Evolutionary conservation across 1,140 invertebrate genomes (phyloP).

Genomic region (Ceratina japonica): DNA sequence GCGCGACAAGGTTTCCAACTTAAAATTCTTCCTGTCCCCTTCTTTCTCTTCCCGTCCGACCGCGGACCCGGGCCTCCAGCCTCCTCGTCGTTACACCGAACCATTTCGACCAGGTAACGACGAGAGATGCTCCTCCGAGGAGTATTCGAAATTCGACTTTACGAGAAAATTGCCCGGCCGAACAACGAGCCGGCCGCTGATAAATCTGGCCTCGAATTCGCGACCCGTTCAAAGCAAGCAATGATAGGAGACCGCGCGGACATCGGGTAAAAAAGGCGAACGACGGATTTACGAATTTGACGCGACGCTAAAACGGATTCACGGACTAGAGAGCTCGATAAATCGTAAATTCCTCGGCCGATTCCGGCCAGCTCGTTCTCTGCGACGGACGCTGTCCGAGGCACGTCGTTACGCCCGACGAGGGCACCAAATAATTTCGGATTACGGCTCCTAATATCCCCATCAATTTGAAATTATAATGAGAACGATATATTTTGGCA

Average conservation of each 20-base stretch:
- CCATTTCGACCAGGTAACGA: constrained; percentile 19
- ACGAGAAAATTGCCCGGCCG: not conserved
- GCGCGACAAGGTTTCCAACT: constrained; percentile 75
- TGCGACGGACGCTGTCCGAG: not conserved
- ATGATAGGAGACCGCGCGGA: not conserved
- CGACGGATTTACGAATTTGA: constrained; percentile 6
- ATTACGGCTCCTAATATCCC: constrained; percentile 17
- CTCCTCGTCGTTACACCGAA: constrained; percentile 49
- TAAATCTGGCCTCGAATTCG: not conserved
- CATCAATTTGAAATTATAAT: constrained; percentile 37
- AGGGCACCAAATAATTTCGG: constrained; percentile 30
- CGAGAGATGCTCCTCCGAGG: constrained; percentile 13
- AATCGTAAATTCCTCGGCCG: constrained; percentile 3
- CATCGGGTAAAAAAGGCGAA: no score
- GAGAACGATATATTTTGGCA: constrained; percentile 34
- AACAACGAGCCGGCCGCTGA: not conserved
- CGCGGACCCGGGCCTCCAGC: constrained; percentile 17
- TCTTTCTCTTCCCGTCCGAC: constrained; percentile 23
- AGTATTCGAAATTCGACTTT: constrained; percentile 9
- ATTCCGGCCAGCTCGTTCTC: no score
- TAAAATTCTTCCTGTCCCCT: constrained; percentile 71
- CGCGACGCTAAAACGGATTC: not conserved
- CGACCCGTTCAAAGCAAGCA: constrained; percentile 47
- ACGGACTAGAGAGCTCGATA: constrained; percentile 16
- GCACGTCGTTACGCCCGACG: not conserved